Percentiles rank a stretch among this genome's conserved stretches.
Evolutionary conservation across 2,113 vertebrate species (phyloP).

Genomic region (Eulemur macaco): DNA sequence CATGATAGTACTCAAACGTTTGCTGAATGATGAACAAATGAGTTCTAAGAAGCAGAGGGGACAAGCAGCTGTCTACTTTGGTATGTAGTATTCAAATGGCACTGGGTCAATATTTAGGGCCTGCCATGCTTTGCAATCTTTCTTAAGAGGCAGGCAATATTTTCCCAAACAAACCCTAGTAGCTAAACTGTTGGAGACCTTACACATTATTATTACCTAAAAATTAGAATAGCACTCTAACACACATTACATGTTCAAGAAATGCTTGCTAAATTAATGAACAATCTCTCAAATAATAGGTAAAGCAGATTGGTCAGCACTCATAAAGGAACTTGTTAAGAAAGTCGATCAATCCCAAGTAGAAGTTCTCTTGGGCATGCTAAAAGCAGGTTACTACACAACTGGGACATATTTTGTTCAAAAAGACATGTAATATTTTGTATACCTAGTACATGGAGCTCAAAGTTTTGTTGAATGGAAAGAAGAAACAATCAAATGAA

Average conservation of each 20-base stretch:
- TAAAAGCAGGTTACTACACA: neutral
- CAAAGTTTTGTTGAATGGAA: neutral
- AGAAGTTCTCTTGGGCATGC: neutral
- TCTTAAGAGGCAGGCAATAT: conserved; percentile 43
- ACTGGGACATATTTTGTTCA: neutral
- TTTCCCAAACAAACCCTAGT: conserved; percentile 42
- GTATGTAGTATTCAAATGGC: conserved; percentile 65
- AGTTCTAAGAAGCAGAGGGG: conserved; percentile 65
- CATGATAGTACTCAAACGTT: conserved; percentile 67
- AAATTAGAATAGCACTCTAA: neutral
- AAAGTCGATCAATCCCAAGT: neutral
- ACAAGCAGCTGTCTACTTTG: conserved; percentile 72
- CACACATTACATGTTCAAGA: neutral
- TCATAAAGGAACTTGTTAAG: neutral
- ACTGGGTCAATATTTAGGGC: conserved; percentile 59
- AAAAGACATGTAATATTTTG: neutral
- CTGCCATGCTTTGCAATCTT: conserved; percentile 25
- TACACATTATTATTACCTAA: conserved; percentile 41
- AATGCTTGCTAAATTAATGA: conserved; percentile 39
- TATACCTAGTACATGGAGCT: neutral
- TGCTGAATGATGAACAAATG: conserved; percentile 76
- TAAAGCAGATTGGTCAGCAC: conserved; percentile 16
- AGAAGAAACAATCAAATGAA: neutral
- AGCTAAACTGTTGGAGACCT: neutral
- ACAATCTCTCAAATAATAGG: conserved; percentile 5